Percentiles rank a stretch among this genome's conserved stretches.
These are phyloP conservation scores for Sakesphorus luctuosus DNA, from an alignment of 2,113 vertebrate genomes.

Conservation along the genomic window DNA sequence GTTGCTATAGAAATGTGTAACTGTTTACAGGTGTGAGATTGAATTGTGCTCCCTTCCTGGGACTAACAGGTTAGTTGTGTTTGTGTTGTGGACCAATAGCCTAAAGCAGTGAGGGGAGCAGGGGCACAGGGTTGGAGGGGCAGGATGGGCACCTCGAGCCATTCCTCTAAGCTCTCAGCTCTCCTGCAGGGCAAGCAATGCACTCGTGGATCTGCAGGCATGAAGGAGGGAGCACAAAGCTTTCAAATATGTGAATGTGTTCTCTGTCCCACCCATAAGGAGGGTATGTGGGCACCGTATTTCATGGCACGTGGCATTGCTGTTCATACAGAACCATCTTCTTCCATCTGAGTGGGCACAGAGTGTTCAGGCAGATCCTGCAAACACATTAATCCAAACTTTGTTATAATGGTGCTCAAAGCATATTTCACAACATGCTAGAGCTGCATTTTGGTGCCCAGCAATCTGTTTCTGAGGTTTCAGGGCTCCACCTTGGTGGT, in stretches of 20 bases:
- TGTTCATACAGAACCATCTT: not conserved
- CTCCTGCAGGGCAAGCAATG: not conserved
- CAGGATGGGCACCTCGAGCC: not conserved
- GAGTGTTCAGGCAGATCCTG: not conserved
- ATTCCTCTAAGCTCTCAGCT: not conserved
- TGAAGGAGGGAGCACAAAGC: not conserved
- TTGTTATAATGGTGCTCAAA: not conserved
- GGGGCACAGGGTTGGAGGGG: not conserved
- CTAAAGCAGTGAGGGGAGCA: not conserved
- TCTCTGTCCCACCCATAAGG: fast-evolving
- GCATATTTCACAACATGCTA: not conserved
- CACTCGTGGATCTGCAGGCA: not conserved
- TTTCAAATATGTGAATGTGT: not conserved
- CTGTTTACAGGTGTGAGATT: constrained; percentile 20
- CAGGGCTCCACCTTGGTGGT: not conserved
- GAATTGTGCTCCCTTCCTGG: constrained; percentile 5
- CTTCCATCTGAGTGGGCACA: not conserved
- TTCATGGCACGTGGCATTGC: not conserved
- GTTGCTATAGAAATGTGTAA: constrained; percentile 23
- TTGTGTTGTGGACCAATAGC: not conserved
- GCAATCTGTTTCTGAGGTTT: not conserved
- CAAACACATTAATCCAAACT: not conserved
- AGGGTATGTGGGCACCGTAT: fast-evolving
- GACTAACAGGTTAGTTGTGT: not conserved
- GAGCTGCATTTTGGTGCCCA: not conserved